phyloP scores from a whole-genome alignment of 2,888 invertebrate genomes.

The Agrenia bidenticulata region DNA sequence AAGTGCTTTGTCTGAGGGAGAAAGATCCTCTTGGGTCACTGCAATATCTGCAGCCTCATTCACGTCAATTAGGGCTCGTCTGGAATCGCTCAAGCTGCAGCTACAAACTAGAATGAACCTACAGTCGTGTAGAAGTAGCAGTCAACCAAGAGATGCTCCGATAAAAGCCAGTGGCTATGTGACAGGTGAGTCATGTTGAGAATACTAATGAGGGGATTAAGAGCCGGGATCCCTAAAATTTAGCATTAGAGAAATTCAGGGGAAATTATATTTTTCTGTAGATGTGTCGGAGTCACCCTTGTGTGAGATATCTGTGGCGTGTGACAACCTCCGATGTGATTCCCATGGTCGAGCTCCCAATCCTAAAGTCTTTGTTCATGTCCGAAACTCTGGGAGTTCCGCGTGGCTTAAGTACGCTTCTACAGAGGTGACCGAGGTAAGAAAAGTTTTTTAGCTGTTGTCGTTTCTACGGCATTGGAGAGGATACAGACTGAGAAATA shows the following conservation, averaged over 20 bases:
- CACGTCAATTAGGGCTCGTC: conserved; percentile 74
- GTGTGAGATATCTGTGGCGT: conserved; percentile 81
- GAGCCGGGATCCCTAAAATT: not conserved
- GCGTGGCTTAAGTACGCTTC: conserved; percentile 78
- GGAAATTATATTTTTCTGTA: conserved; percentile 54
- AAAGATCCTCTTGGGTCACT: conserved; percentile 82
- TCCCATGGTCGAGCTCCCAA: conserved; percentile 82
- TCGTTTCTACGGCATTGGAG: too few species aligned
- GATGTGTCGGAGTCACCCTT: conserved; percentile 82
- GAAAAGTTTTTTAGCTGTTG: conserved; percentile 25
- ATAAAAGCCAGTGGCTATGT: conserved; percentile 49
- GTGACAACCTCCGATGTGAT: conserved; percentile 86
- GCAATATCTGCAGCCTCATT: conserved; percentile 74
- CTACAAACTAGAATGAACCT: conserved; percentile 42
- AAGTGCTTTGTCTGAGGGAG: conserved; percentile 75
- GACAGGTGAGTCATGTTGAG: conserved; percentile 37
- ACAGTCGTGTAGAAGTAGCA: not conserved
- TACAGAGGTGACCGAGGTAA: conserved; percentile 84
- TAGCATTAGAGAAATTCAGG: not conserved
- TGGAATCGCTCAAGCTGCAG: conserved; percentile 59
- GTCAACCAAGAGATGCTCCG: not conserved
- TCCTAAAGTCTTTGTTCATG: conserved; percentile 64
- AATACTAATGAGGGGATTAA: too few species aligned
- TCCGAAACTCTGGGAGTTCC: conserved; percentile 56
- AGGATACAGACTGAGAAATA: too few species aligned